phyloP scores from a whole-genome alignment of 2,113 vertebrate species.

The Ageneiosus marmoratus region DNA sequence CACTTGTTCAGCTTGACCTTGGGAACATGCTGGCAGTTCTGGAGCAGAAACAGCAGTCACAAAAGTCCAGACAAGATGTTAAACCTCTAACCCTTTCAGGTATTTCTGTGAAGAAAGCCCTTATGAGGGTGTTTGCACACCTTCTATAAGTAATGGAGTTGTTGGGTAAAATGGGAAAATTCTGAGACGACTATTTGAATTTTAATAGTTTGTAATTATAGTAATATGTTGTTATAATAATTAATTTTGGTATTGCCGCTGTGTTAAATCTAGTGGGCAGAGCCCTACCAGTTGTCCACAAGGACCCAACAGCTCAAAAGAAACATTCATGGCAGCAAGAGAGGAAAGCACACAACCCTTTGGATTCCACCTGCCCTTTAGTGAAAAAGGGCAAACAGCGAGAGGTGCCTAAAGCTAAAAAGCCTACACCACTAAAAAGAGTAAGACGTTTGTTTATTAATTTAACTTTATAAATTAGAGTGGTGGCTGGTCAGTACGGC shows the following conservation, averaged over 20 bases:
- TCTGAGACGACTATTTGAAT: background rate
- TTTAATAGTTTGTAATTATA: background rate
- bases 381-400: constrained; percentile 96
- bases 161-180: background rate
- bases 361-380: constrained; percentile 93
- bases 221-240: background rate
- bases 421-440: constrained; percentile 92
- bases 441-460: background rate
- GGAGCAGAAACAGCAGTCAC: constrained; percentile 85
- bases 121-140: background rate
- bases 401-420: constrained; percentile 93
- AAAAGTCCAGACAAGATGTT: constrained; percentile 78
- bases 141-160: background rate
- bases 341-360: constrained; percentile 89
- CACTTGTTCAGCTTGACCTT: constrained; percentile 88
- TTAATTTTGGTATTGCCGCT: background rate
- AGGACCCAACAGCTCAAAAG: constrained; percentile 71
- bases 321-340: constrained; percentile 72
- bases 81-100: constrained; percentile 87
- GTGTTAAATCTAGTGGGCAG: constrained; percentile 80
- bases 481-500: too few species aligned
- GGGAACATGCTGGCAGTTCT: constrained; percentile 86
- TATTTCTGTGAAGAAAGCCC: constrained; percentile 52
- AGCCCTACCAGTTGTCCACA: constrained; percentile 82
- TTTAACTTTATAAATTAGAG: background rate